Conservation (phyloP, 2,888 invertebrate genomes). For the Corbicula japonica region DNA sequence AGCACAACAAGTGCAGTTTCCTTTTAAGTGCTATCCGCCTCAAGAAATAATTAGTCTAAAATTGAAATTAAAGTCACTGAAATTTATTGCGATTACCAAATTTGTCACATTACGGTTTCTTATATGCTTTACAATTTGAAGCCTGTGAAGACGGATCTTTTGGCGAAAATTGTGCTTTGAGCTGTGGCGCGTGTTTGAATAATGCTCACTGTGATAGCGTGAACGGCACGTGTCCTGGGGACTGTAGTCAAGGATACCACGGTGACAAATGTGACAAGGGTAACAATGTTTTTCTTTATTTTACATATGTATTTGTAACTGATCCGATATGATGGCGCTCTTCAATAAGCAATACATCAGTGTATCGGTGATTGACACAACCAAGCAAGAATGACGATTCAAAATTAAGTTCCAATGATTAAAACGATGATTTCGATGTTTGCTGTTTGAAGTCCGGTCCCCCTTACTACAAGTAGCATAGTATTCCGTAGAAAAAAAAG, state of each 20-base stretch:
- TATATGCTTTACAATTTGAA: conserved; percentile 32
- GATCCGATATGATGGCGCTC: neutral
- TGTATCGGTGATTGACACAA: neutral
- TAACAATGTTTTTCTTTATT: no score
- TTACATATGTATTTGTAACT: neutral
- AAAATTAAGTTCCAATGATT: no score
- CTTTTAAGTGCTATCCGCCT: neutral
- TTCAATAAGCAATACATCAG: neutral
- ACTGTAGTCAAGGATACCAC: conserved; percentile 69
- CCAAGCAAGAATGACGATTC: no score
- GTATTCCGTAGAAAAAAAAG: no score
- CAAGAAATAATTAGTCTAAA: neutral
- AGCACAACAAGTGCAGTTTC: no score
- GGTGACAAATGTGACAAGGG: conserved; percentile 49
- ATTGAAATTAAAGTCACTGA: neutral
- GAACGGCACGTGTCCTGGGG: conserved; percentile 68
- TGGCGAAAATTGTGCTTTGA: conserved; percentile 60
- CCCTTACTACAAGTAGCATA: no score
- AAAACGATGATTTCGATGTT: no score
- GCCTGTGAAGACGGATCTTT: conserved; percentile 59
- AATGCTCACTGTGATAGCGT: conserved; percentile 64
- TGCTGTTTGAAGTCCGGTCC: no score
- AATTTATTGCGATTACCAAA: neutral
- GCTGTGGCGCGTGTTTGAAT: conserved; percentile 63
- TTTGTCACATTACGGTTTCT: neutral